Percentiles rank a stretch among this genome's conserved stretches.
Evolutionary conservation across 2,888 invertebrate genomes (phyloP).

Genomic region (Amiota minor): DNA sequence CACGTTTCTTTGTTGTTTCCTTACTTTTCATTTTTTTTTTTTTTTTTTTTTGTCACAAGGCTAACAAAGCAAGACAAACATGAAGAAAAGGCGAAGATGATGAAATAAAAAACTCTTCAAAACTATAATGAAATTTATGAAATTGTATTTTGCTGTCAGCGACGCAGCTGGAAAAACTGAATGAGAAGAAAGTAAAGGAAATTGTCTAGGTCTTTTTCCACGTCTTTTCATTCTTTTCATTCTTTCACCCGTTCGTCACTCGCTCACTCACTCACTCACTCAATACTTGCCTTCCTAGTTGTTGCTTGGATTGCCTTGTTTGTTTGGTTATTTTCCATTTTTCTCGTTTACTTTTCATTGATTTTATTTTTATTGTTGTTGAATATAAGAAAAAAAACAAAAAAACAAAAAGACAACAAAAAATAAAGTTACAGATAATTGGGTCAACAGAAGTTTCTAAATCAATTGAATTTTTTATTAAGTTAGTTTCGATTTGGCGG

Average conservation of each 20-base stretch:
- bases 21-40: no score
- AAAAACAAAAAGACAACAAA: no score
- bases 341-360: background rate
- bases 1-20: no score
- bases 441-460: conserved; percentile 62
- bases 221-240: no score
- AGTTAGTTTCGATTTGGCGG: conserved; percentile 45
- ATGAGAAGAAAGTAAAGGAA: conserved; percentile 2
- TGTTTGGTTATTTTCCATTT: background rate
- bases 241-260: background rate
- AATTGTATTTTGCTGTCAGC: conserved; percentile 52
- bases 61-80: conserved; percentile 5
- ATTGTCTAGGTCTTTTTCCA: conserved; percentile 3
- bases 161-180: conserved; percentile 32
- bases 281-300: background rate
- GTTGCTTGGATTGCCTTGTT: background rate
- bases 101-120: conserved; percentile 10
- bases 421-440: conserved; percentile 37
- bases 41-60: background rate
- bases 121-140: conserved; percentile 60
- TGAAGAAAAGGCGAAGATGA: background rate
- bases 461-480: conserved; percentile 62
- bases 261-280: no score
- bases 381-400: background rate
- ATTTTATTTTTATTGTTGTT: background rate